Conservation (phyloP, 1,140 invertebrate genomes). For the Drosophila orena region DNA sequence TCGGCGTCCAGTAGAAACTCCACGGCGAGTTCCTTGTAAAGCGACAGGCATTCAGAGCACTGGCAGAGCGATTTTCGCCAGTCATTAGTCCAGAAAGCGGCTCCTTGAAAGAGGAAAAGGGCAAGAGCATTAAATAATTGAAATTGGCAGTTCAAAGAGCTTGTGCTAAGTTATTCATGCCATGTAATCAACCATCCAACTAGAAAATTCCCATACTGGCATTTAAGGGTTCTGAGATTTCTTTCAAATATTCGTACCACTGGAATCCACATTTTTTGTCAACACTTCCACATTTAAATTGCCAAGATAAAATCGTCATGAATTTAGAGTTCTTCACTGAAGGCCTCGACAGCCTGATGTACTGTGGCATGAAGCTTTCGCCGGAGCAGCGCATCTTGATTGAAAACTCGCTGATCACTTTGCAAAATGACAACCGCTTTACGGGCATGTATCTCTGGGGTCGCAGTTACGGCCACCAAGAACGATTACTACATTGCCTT, state of each 20-base stretch:
- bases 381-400: constrained; percentile 88
- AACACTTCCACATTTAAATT: constrained; percentile 40
- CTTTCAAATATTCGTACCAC: constrained; percentile 1
- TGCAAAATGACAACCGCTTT: constrained; percentile 92
- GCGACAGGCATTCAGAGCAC: constrained; percentile 88
- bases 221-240: not conserved
- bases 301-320: constrained; percentile 37
- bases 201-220: no score
- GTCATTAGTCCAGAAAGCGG: constrained; percentile 89
- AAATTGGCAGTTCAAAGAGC: not conserved
- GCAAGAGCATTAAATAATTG: not conserved
- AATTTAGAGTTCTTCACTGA: constrained; percentile 80
- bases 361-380: constrained; percentile 87
- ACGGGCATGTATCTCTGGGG: constrained; percentile 91
- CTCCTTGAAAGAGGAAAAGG: constrained; percentile 37
- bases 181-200: not conserved
- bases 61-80: constrained; percentile 92
- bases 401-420: constrained; percentile 89
- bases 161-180: not conserved
- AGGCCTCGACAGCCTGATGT: constrained; percentile 74
- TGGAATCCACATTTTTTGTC: not conserved
- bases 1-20: constrained; percentile 91
- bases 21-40: constrained; percentile 89
- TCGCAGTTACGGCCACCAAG: constrained; percentile 88
- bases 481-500: constrained; percentile 91